Evolutionary conservation across 2,113 vertebrate genomes (phyloP).

Genomic region (Plestiodon gilberti): DNA sequence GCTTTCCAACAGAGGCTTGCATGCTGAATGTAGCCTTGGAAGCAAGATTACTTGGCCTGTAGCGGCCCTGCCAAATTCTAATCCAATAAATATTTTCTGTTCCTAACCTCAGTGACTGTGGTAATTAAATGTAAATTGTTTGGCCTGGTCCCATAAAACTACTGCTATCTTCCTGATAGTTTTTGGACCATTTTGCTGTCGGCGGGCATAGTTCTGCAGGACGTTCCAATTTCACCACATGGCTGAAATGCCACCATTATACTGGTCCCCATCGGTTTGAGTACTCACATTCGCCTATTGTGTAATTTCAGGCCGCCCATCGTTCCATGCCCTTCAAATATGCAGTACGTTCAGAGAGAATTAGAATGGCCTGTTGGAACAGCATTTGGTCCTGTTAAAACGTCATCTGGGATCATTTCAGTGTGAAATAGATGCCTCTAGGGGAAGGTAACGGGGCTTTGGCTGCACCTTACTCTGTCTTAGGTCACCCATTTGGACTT

Average conservation of each 20-base stretch:
- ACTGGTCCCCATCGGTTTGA: constrained; percentile 43
- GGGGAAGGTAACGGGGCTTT: background rate
- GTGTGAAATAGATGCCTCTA: background rate
- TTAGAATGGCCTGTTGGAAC: constrained; percentile 33
- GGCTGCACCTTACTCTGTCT: background rate
- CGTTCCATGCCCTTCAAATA: constrained; percentile 45
- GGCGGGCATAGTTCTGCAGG: background rate
- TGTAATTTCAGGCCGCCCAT: constrained; percentile 28
- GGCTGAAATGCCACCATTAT: constrained; percentile 35
- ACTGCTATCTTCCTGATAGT: constrained; percentile 1
- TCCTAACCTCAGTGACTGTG: constrained; percentile 10
- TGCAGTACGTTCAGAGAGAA: constrained; percentile 13
- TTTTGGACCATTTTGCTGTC: constrained; percentile 7
- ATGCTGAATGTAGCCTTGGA: background rate
- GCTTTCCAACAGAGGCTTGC: background rate
- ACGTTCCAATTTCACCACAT: background rate
- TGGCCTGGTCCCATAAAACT: constrained; percentile 29
- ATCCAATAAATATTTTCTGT: background rate
- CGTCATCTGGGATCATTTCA: background rate
- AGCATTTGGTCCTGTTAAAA: constrained; percentile 48
- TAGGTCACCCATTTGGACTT: constrained; percentile 16
- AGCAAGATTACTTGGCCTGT: background rate
- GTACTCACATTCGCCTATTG: constrained; percentile 35
- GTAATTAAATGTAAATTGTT: background rate
- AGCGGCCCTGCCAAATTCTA: background rate